Evolutionary conservation across 2,113 vertebrate genomes (phyloP).

Genomic region (Gobiocypris rarus): DNA sequence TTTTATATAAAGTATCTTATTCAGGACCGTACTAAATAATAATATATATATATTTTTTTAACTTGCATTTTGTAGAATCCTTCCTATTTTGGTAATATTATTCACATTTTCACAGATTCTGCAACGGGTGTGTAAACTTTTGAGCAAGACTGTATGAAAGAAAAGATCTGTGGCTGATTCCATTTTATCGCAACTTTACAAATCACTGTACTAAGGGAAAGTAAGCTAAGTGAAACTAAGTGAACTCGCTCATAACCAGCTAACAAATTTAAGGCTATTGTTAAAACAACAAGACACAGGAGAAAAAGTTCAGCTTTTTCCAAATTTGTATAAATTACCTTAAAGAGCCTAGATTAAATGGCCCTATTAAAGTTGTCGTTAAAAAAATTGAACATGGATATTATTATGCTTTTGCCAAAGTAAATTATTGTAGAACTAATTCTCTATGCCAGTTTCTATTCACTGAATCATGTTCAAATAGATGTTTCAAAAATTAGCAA

Average conservation of each 20-base stretch:
- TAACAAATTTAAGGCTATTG: background rate
- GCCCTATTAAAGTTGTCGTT: conserved; percentile 8
- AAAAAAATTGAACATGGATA: conserved; percentile 20
- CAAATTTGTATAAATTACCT: background rate
- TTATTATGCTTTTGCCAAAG: conserved; percentile 25
- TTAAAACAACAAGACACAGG: background rate
- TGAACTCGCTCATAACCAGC: background rate
- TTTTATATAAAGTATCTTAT: no score
- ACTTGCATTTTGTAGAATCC: no score
- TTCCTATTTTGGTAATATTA: no score
- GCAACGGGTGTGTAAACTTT: no score
- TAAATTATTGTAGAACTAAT: conserved; percentile 39
- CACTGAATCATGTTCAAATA: conserved; percentile 31
- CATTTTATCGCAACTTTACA: background rate
- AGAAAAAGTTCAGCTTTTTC: background rate
- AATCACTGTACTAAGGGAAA: background rate
- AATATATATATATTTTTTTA: no score
- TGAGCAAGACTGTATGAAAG: background rate
- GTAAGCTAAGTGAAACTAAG: no score
- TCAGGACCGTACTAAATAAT: no score
- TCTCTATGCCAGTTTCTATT: conserved; percentile 21
- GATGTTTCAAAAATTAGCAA: conserved; percentile 39
- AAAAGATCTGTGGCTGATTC: background rate
- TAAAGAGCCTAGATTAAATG: background rate
- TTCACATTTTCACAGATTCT: no score